A percentile compares a stretch with the other conserved stretches of the same genome.
phyloP scores from a whole-genome alignment of 2,113 vertebrate species.

The Leptobrachium ailaonicum region DNA sequence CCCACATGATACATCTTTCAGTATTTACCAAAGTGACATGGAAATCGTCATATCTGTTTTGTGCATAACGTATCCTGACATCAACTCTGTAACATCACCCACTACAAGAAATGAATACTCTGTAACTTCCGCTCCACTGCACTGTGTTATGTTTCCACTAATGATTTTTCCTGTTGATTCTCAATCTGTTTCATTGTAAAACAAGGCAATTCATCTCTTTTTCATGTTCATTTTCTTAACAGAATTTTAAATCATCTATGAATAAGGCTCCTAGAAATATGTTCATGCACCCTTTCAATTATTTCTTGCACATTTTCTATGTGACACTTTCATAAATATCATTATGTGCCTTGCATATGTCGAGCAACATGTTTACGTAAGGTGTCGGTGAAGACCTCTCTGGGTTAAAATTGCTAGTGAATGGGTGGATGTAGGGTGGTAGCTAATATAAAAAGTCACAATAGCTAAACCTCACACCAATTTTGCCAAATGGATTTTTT shows the following conservation, averaged over 20 bases:
- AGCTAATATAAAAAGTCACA: too few species aligned
- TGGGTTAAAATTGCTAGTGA: too few species aligned
- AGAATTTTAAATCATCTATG: conserved; percentile 27
- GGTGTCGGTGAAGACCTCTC: not conserved
- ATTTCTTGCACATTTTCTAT: not conserved
- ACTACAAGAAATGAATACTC: conserved; percentile 30
- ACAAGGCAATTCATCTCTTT: conserved; percentile 36
- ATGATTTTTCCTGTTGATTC: conserved; percentile 45
- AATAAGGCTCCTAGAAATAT: conserved; percentile 10
- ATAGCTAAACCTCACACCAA: too few species aligned
- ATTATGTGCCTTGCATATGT: not conserved
- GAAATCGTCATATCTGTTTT: conserved; percentile 8
- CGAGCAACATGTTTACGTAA: not conserved
- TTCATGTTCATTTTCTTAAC: conserved; percentile 14
- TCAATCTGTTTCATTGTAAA: conserved; percentile 49
- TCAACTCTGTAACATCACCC: conserved; percentile 6
- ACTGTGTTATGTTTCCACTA: conserved; percentile 44
- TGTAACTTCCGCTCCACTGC: conserved; percentile 25
- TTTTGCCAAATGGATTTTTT: too few species aligned
- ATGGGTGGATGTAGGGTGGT: too few species aligned
- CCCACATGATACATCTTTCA: not conserved
- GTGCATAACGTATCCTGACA: conserved; percentile 24
- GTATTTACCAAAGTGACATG: not conserved
- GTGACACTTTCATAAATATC: not conserved
- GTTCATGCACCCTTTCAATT: not conserved